Conservation (phyloP, 2,888 invertebrate genomes). For the Marasmarcha lunaedactyla region DNA sequence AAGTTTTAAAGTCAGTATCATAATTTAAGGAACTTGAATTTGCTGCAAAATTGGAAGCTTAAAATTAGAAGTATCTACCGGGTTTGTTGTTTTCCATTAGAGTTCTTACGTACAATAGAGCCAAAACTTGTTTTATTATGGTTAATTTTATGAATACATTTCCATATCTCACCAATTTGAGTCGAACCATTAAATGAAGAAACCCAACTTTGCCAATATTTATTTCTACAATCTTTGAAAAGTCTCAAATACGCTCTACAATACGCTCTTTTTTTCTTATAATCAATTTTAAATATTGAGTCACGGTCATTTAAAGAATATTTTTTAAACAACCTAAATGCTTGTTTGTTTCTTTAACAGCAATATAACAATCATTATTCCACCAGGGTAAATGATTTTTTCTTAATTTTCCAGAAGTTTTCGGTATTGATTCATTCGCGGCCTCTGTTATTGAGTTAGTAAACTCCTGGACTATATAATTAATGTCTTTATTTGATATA, state of each 20-base stretch:
- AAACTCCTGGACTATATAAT: background rate
- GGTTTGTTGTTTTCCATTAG: too few species aligned
- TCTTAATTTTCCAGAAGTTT: background rate
- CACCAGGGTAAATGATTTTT: slow-evolving; percentile 4
- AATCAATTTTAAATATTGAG: background rate
- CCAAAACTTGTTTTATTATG: too few species aligned
- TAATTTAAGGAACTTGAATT: slow-evolving; percentile 13
- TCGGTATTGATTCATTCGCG: background rate
- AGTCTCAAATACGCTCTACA: background rate
- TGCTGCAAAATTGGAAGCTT: slow-evolving; percentile 7
- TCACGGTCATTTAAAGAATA: background rate
- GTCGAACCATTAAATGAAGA: slow-evolving; percentile 8
- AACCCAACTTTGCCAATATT: slow-evolving; percentile 7
- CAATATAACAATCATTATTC: slow-evolving; percentile 4
- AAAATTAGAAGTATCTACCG: slow-evolving; percentile 2
- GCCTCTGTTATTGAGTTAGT: background rate
- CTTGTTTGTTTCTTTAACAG: slow-evolving; percentile 7
- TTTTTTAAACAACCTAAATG: slow-evolving; percentile 4
- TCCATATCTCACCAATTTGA: slow-evolving; percentile 8
- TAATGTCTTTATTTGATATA: slow-evolving; percentile 4
- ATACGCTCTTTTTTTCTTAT: slow-evolving; percentile 1
- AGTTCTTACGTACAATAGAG: background rate
- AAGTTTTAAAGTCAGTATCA: slow-evolving; percentile 6
- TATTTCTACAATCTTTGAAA: slow-evolving; percentile 5
- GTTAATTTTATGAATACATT: slow-evolving; percentile 4